Base-by-base conservation (phyloP, 2,888 invertebrate species). In the Ophion ventricosus region DNA sequence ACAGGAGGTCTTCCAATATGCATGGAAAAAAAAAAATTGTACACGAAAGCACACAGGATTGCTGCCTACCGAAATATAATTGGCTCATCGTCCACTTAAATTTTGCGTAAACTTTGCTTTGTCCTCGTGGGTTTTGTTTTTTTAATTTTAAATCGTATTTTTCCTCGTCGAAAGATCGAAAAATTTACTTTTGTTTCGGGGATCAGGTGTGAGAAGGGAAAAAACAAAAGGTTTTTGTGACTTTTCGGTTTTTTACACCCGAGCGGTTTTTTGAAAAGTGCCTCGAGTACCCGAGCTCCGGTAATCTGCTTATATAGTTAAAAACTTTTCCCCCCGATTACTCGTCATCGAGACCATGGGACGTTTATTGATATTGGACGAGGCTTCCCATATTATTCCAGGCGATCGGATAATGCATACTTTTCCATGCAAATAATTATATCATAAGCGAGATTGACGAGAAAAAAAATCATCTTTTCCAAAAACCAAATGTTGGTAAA, bases 261-360 rank as follows among this genome's bases (percentile, higher is more conserved):
- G 14, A 14, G 49, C 3, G 3, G 11, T 14, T 49, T 49, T 49
- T 2, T 2, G 49, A 14, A 49, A 40, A 49, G 4, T 3, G 49
- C 17, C 49, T 35, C 17, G 67, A 25, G 25, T 17, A 17, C 20
- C 23, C 40, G 40, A 35, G 14, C 14, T 2, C 25, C 29, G 26
- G 23, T n/a, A n/a, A 70, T 1, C 20, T 29, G 69, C 69, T 70
- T 29, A 70, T 26, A 70, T n/a, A 56, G 29, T 70, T 56, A n/a
- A 56, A 56, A 56, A 56, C 26, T 70, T 70, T 26, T 2, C 40
- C 40, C 43, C 54, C 43, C 54, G 3, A n/a, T 56, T 29, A 29
- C 54, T 56, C 17, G 54, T 56, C 54, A n/a, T 29, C 29, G n/a
- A 17, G 49, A 56, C 26, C 56, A 54, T 70, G n/a, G 17, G 43